These are phyloP conservation scores for Micronycteris hirsuta DNA, from an alignment of 2,113 vertebrate species.

Conservation along the genomic window DNA sequence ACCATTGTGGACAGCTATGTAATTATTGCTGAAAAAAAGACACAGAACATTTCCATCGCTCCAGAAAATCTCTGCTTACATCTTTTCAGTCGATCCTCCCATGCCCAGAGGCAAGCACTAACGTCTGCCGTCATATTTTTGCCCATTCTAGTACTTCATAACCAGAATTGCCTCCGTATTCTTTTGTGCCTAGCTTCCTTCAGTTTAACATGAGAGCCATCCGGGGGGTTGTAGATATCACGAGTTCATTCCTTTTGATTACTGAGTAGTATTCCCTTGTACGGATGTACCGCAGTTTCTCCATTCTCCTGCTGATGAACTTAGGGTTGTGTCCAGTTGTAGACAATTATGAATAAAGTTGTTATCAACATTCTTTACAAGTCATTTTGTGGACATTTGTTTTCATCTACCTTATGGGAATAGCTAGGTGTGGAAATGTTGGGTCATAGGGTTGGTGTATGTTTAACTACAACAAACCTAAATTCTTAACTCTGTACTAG, in stretches of 20 bases:
- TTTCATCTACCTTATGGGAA: slow-evolving; percentile 40
- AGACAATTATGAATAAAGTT: background rate
- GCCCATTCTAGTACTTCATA: background rate
- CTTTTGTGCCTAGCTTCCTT: background rate
- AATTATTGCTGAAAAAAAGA: background rate
- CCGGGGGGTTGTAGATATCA: background rate
- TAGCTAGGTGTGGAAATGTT: background rate
- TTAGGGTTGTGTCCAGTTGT: background rate
- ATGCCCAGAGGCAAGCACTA: background rate
- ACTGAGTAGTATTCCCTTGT: background rate
- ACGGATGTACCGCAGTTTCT: background rate
- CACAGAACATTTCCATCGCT: background rate
- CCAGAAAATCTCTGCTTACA: background rate
- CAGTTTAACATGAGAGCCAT: background rate
- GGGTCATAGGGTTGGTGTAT: background rate
- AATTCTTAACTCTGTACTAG: slow-evolving; percentile 6
- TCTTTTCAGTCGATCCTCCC: background rate
- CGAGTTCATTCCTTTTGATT: background rate
- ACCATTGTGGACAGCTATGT: background rate
- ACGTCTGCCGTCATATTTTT: background rate
- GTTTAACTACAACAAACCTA: slow-evolving; percentile 50
- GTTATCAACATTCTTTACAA: background rate
- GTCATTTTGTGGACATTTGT: background rate
- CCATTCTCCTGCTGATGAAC: background rate
- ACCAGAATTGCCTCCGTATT: background rate